A percentile compares a stretch with the other conserved stretches of the same genome.
Evolutionary conservation across 92 coral and sea anemone genomes (phyloP).

Genomic region (Actinernus sp.): DNA sequence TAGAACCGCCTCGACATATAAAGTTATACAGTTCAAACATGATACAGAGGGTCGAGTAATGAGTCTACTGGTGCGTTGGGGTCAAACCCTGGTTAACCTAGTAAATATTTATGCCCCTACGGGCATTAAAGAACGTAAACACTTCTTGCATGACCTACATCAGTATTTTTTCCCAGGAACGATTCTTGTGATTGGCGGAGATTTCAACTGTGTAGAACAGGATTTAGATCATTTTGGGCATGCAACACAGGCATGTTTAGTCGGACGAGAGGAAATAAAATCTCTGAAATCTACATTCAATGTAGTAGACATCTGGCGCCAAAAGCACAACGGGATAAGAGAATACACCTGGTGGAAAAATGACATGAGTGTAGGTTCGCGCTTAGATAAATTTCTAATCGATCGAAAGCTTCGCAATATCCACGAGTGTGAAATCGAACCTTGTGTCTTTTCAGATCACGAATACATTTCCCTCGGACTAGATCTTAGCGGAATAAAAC

Average conservation of each 20-base stretch:
- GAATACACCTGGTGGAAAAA: slow-evolving; percentile 9
- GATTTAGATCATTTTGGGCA: slow-evolving; percentile 25
- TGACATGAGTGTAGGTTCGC: not conserved
- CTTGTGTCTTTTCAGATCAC: slow-evolving; percentile 8
- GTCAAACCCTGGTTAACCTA: not conserved
- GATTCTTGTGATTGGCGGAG: slow-evolving; percentile 6
- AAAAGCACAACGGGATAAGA: not conserved
- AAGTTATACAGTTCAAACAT: no score
- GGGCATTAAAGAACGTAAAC: slow-evolving; percentile 26
- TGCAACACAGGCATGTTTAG: not conserved
- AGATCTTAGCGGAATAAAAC: no score
- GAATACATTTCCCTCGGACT: not conserved
- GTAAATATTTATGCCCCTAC: no score
- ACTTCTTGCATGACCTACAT: slow-evolving; percentile 4
- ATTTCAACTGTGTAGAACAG: slow-evolving; percentile 22
- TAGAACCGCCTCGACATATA: no score
- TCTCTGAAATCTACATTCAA: not conserved
- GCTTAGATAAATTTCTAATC: slow-evolving; percentile 8
- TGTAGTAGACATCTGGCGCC: slow-evolving; percentile 35
- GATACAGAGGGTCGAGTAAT: slow-evolving; percentile 10
- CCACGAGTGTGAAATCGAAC: not conserved
- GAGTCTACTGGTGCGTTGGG: not conserved
- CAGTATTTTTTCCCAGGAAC: slow-evolving; percentile 6
- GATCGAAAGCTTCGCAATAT: not conserved
- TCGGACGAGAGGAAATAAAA: not conserved